Conservation (phyloP, 2,888 invertebrate genomes). For the Stegana nigrithorax region DNA sequence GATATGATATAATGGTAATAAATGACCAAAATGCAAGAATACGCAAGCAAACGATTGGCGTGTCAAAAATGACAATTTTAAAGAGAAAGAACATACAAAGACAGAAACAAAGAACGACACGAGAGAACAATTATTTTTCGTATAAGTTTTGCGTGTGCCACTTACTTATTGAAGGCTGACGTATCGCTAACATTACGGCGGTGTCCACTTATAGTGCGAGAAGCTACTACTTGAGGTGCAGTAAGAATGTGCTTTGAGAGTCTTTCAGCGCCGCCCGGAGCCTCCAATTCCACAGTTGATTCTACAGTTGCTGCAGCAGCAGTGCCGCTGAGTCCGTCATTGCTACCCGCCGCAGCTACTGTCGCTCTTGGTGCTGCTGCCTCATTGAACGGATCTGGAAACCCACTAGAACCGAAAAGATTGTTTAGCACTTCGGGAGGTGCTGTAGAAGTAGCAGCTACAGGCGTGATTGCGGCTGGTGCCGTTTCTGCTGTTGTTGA, state of each 20-base stretch:
- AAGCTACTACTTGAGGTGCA: slow-evolving; percentile 54
- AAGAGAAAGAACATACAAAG: slow-evolving; percentile 46
- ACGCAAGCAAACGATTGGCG: slow-evolving; percentile 32
- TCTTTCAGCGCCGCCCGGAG: slow-evolving; percentile 36
- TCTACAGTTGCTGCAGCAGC: not conserved
- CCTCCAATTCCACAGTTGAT: slow-evolving; percentile 26
- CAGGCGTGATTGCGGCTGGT: slow-evolving; percentile 18
- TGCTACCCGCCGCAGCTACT: slow-evolving; percentile 34
- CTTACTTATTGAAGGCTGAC: slow-evolving; percentile 83
- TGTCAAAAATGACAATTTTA: not conserved
- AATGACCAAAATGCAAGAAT: slow-evolving; percentile 15
- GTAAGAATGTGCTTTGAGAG: slow-evolving; percentile 63
- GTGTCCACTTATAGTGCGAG: slow-evolving; percentile 70
- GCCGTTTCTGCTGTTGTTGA: slow-evolving; percentile 20
- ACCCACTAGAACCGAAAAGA: slow-evolving; percentile 74
- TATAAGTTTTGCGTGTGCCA: slow-evolving; percentile 2
- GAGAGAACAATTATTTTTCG: slow-evolving; percentile 24
- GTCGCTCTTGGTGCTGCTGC: slow-evolving; percentile 26
- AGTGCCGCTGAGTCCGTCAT: not conserved
- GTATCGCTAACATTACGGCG: slow-evolving; percentile 87
- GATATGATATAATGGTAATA: slow-evolving; percentile 6
- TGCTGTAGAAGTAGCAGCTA: slow-evolving; percentile 8
- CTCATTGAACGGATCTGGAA: slow-evolving; percentile 80
- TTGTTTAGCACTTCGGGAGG: slow-evolving; percentile 69
- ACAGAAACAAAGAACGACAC: slow-evolving; percentile 42